phyloP scores from a whole-genome alignment of 2,888 invertebrate genomes.

The Fragum fragum region DNA sequence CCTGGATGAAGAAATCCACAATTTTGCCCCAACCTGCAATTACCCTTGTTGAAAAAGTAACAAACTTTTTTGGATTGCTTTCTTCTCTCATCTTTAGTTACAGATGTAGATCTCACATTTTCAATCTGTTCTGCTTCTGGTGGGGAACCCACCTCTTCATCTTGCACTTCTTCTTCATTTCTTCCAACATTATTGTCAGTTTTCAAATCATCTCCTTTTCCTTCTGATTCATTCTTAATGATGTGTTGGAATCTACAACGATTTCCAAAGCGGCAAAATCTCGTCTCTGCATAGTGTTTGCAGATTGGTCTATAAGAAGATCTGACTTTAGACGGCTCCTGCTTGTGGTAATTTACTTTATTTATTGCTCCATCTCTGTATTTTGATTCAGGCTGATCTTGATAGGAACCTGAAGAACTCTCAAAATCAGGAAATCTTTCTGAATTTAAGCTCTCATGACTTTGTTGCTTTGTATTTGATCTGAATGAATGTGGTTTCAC shows the following conservation, averaged over 20 bases:
- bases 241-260: slow-evolving; percentile 71
- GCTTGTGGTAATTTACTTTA: not conserved
- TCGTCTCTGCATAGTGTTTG: slow-evolving; percentile 61
- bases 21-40: slow-evolving; percentile 72
- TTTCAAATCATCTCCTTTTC: slow-evolving; percentile 24
- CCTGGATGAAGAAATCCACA: slow-evolving; percentile 75
- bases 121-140: not conserved
- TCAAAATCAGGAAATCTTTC: not conserved
- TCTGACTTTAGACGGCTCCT: not conserved
- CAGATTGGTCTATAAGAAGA: slow-evolving; percentile 52
- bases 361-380: slow-evolving; percentile 43
- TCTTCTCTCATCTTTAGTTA: not conserved
- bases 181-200: slow-evolving; percentile 12
- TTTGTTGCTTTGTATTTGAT: not conserved
- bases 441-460: slow-evolving; percentile 41
- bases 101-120: not conserved
- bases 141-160: slow-evolving; percentile 27
- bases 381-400: not conserved
- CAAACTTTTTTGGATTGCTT: slow-evolving; percentile 37
- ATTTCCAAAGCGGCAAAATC: slow-evolving; percentile 74
- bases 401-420: not conserved
- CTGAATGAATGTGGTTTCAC: not conserved
- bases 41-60: slow-evolving; percentile 67
- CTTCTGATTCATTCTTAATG: slow-evolving; percentile 22
- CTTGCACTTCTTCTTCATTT: slow-evolving; percentile 43